These are phyloP conservation scores for Sebastes diploproa DNA, from an alignment of 2,797 vertebrate genomes.

Conservation along the genomic window DNA sequence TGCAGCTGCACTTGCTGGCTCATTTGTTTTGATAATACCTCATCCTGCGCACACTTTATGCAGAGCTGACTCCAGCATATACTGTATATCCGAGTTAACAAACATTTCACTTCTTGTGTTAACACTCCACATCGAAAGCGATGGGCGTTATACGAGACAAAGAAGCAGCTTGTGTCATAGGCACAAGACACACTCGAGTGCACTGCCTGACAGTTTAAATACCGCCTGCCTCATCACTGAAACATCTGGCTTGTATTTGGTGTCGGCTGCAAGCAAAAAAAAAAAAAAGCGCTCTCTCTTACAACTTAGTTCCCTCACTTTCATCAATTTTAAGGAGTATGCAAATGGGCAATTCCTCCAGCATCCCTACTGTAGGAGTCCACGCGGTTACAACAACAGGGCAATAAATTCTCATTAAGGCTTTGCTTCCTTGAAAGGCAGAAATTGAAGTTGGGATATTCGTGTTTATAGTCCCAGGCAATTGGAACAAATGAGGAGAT, in stretches of 20 bases:
- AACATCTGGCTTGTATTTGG: slow-evolving; percentile 68
- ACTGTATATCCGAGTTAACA: slow-evolving; percentile 62
- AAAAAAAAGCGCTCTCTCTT: slow-evolving; percentile 20
- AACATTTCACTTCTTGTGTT: slow-evolving; percentile 64
- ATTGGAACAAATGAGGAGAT: slow-evolving; percentile 78
- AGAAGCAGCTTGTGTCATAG: slow-evolving; percentile 60
- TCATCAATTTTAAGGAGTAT: slow-evolving; percentile 73
- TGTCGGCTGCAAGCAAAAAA: slow-evolving; percentile 23
- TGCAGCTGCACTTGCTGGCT: slow-evolving; percentile 70
- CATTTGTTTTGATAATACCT: slow-evolving; percentile 78
- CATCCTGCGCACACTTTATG: slow-evolving; percentile 59
- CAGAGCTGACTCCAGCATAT: slow-evolving; percentile 58
- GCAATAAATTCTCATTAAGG: slow-evolving; percentile 80
- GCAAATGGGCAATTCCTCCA: slow-evolving; percentile 62
- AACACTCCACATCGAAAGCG: slow-evolving; percentile 44
- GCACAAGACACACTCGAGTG: slow-evolving; percentile 39
- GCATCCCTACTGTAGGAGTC: slow-evolving; percentile 52
- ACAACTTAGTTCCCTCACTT: slow-evolving; percentile 59
- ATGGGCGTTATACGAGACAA: slow-evolving; percentile 49
- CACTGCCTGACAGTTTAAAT: slow-evolving; percentile 58
- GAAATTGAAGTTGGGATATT: slow-evolving; percentile 67
- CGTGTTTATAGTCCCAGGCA: slow-evolving; percentile 71
- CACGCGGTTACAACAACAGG: slow-evolving; percentile 49
- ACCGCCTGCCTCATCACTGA: slow-evolving; percentile 51
- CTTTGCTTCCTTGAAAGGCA: slow-evolving; percentile 58